Evolutionary conservation across 2,888 invertebrate genomes (phyloP), one percentile per base, ranked within the genome.

Genomic region (Cerceris ruficornis): DNA sequence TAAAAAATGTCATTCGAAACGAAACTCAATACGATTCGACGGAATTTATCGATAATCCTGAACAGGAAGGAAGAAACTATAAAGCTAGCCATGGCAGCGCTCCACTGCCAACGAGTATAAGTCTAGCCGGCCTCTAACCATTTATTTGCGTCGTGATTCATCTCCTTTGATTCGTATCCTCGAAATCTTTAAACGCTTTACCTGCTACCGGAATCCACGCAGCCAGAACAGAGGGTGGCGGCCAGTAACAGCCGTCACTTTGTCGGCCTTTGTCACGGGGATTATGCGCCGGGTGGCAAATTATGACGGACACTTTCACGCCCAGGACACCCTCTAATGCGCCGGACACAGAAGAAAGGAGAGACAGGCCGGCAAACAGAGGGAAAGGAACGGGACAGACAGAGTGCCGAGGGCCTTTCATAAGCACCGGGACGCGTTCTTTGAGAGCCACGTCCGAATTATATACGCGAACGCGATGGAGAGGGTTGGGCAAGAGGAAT

Each of bases 271-370:
- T 82, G 88, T 88, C 86, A 88, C 86, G 88, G 88, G 80, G 88
- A 88, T 88, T 88, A 88, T 88, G 86, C 83, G 87, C 81, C 86
- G 86, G 84, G 84, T 88, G 88, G 88, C 88, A 88, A 88, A 88
- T 88, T 88, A 88, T 88, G 88, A 88, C 88, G 86, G 88, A 87
- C 88, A 88, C 86, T 85, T 88, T 86, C 87, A 86, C 87, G 86
- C 86, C 81, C 85, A 69, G 79, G 67, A 83, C 77, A 82, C 77
- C 80, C 75, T 73, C 82, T 81, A 85, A 84, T 77, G 80, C 77
- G 81, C 55, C 68, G 65, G 71, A 70, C 57, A 49, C 57, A 57
- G 46, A 77, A 81, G 69, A 72, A 67, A 59, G 60, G 42, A 62
- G 50, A 14, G 46, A 55, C 42, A 14, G 39, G n/a, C 50, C n/a